Conservation (phyloP, 1,140 invertebrate species). For the Adelges cooleyi region DNA sequence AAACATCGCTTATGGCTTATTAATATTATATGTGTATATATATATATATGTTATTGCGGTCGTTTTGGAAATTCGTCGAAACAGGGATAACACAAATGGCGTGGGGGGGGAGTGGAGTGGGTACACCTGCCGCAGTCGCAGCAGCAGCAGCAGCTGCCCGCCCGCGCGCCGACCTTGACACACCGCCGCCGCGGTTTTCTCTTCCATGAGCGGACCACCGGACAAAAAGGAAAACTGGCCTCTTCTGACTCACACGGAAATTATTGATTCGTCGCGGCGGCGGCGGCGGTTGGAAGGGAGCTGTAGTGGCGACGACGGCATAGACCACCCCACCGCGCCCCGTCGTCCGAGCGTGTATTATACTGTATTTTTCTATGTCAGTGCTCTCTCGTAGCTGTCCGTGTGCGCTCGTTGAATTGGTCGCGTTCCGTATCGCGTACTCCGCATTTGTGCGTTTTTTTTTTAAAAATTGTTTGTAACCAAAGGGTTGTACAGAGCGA, state of each 20-base stretch:
- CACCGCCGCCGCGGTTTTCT: not conserved
- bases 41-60: no score
- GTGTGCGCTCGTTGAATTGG: not conserved
- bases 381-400: not conserved
- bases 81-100: no score
- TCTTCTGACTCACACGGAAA: constrained; percentile 23
- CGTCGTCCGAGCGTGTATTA: not conserved
- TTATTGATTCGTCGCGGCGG: constrained; percentile 16
- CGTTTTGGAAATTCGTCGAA: no score
- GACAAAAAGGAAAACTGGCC: constrained; percentile 7
- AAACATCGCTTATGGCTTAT: no score
- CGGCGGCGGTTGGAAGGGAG: not conserved
- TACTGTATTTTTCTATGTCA: constrained; percentile 16
- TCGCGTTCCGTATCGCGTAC: no score
- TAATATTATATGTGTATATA: no score
- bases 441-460: not conserved
- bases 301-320: not conserved
- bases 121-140: no score
- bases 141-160: no score
- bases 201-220: constrained; percentile 12
- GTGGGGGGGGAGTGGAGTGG: no score
- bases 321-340: not conserved
- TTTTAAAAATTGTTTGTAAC: not conserved
- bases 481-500: constrained; percentile 5
- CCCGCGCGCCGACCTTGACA: constrained; percentile 24